phyloP scores from a whole-genome alignment of 2,113 vertebrate genomes.

The Mobula hypostoma region DNA sequence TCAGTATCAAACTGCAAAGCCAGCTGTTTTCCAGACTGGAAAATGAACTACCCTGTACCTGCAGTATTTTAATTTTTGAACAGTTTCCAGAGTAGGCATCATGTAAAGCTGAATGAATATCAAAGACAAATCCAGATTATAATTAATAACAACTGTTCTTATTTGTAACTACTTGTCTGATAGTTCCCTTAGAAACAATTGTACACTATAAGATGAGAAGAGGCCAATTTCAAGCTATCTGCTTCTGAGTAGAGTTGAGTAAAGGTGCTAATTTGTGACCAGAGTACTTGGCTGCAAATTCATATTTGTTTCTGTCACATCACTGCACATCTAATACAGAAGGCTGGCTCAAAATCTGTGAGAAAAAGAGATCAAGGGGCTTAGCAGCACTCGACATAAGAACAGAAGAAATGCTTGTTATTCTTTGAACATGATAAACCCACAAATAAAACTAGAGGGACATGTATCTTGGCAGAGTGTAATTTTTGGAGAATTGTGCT shows the following conservation, averaged over 20 bases:
- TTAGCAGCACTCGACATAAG: not conserved
- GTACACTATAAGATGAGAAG: not conserved
- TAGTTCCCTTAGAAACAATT: not conserved
- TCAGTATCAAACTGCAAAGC: not conserved
- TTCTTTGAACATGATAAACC: not conserved
- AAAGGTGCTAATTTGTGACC: conserved; percentile 19
- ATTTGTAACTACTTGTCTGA: not conserved
- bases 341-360: not conserved
- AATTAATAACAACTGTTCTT: conserved; percentile 30
- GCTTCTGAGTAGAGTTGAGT: not conserved
- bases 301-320: not conserved
- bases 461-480: not conserved
- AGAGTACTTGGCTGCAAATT: not conserved
- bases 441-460: not conserved
- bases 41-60: not conserved
- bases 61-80: not conserved
- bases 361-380: not conserved
- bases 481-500: not conserved
- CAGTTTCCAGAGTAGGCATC: not conserved
- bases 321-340: conserved; percentile 4
- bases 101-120: conserved; percentile 4
- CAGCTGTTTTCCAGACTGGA: not conserved
- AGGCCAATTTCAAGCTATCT: conserved; percentile 17
- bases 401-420: not conserved
- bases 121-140: not conserved